Base-by-base conservation (phyloP, 2,888 invertebrate genomes). In the Dendrolimus pini region DNA sequence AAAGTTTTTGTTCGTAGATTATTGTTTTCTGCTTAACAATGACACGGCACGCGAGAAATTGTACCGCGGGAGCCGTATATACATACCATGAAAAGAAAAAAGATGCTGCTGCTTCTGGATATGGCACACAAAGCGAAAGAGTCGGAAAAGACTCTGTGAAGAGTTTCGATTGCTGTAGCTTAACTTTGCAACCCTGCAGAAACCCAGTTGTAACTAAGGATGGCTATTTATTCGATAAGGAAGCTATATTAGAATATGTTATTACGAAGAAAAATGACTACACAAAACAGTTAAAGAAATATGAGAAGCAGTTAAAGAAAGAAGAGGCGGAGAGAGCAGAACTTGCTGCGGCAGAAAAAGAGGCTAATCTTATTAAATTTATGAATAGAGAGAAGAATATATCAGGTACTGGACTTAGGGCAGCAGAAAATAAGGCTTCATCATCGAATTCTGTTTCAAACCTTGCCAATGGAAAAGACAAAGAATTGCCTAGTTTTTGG, bases 41-140 rank as follows among this genome's bases (percentile, higher is more conserved):
- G 98, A 98, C 98, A 0, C 93, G 99, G 58, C 99, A 99, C 79
- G 99, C 98, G 9, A 95, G 97, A 82, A 99, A 99, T 88, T 98
- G 98, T 75, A 99, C 99, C 1, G 99, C 99, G 1, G 98, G 98
- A 59, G 97, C 99, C 9, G 99, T 99, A 9, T 99, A 99, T 80
- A 98, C 99, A 0, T 99, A 99, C 74, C 97, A 98, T 72, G 99
- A 99, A 79, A 97, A 98, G 86, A 96, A 98, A 81, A 98, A 98
- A 78, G 99, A 99, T 79, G 97, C 98, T 1, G 94, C 95, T 54
- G 95, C 96, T 9, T 98, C 98, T 12, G 99, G 99, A 8, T 99
- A 98, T 83, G 99, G 96, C 1, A 96, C 96, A 47, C 95, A 95
- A 79, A 93, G 92, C 55, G 95, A 95, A 80, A 92, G 99, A 72